phyloP scores from a whole-genome alignment of 2,888 invertebrate species.

The Drosophila fulvimacula region DNA sequence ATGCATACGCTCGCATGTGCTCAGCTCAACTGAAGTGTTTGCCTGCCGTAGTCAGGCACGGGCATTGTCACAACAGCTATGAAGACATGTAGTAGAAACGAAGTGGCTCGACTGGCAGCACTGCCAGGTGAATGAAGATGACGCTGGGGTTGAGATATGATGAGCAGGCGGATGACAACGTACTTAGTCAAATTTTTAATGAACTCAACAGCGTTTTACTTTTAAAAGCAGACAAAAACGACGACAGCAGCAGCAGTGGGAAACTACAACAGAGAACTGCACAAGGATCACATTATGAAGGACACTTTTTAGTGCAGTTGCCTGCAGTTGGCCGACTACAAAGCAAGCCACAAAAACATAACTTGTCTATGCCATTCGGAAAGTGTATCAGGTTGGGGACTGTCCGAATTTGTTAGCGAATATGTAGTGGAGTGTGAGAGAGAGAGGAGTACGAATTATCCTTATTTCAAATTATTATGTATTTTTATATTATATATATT shows the following conservation, averaged over 20 bases:
- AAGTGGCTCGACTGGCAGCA: constrained; percentile 10
- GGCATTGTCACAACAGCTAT: constrained; percentile 27
- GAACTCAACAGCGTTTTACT: constrained; percentile 77
- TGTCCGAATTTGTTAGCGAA: not conserved
- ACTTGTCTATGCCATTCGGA: constrained; percentile 15
- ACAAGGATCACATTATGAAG: constrained; percentile 41
- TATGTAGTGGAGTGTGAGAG: not conserved
- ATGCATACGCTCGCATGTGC: not conserved
- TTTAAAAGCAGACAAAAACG: constrained; percentile 38
- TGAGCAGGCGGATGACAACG: constrained; percentile 65
- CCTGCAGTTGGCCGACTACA: constrained; percentile 40
- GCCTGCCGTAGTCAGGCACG: constrained; percentile 41
- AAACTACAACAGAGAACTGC: constrained; percentile 8
- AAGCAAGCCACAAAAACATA: constrained; percentile 8
- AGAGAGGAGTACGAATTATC: too few species aligned
- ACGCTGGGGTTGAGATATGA: constrained; percentile 36
- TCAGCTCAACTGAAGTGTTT: constrained; percentile 50
- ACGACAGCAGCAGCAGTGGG: constrained; percentile 9
- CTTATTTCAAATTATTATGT: too few species aligned
- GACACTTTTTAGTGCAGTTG: constrained; percentile 55
- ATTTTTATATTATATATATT: too few species aligned
- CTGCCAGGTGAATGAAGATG: constrained; percentile 27
- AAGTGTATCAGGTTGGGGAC: not conserved
- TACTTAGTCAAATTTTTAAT: constrained; percentile 76
- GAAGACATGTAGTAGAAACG: constrained; percentile 18